phyloP scores from a whole-genome alignment of 2,113 vertebrate species.

The Struthidea cinerea region DNA sequence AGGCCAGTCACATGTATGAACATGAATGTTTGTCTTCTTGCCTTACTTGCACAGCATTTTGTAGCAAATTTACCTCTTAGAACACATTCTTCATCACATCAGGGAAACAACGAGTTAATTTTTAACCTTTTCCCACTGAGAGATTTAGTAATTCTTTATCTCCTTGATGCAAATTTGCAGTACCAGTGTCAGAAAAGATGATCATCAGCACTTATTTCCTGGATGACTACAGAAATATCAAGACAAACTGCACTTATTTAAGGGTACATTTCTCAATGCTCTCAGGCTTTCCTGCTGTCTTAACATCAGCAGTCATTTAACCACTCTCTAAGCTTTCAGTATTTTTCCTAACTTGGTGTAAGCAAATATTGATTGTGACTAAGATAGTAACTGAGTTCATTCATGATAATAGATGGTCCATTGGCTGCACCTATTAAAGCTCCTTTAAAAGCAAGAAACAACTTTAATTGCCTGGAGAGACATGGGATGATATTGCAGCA shows the following conservation, averaged over 20 bases:
- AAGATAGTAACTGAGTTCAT: conserved; percentile 62
- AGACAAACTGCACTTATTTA: conserved; percentile 49
- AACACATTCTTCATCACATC: neutral
- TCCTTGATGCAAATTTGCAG: neutral
- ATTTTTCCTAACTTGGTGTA: conserved; percentile 57
- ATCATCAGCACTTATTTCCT: conserved; percentile 55
- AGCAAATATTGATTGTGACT: conserved; percentile 70
- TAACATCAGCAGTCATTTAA: conserved; percentile 45
- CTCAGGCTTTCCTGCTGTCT: neutral
- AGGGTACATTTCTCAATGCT: conserved; percentile 31
- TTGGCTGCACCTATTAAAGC: conserved; percentile 59
- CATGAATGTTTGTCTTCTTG: neutral
- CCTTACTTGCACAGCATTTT: neutral
- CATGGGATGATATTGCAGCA: conserved; percentile 13
- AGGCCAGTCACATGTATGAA: neutral
- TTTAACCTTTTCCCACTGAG: neutral
- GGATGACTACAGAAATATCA: conserved; percentile 45
- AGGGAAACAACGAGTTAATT: neutral
- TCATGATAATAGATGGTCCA: conserved; percentile 65
- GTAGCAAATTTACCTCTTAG: neutral
- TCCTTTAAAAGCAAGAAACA: conserved; percentile 60
- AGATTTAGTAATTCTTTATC: neutral
- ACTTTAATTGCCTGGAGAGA: conserved; percentile 58
- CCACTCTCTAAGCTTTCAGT: conserved; percentile 51
- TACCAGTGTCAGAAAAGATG: conserved; percentile 25